Conservation (phyloP, 2,797 vertebrate genomes). For the Ptychadena robeensis region DNA sequence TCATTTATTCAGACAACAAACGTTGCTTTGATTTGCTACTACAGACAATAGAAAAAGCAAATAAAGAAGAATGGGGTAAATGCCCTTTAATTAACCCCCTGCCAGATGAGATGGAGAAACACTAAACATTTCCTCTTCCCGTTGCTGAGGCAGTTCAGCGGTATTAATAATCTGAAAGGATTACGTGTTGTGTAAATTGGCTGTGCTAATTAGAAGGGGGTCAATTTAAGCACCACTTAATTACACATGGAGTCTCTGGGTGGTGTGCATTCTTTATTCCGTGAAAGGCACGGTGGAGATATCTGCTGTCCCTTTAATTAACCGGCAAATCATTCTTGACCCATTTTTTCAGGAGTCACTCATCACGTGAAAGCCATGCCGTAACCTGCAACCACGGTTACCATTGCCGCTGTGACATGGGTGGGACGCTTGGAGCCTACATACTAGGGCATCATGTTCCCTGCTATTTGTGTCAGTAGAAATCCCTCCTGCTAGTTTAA, state of each 20-base stretch:
- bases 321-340: slow-evolving; percentile 68
- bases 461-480: slow-evolving; percentile 66
- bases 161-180: slow-evolving; percentile 74
- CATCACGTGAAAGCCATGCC: slow-evolving; percentile 68
- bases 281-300: slow-evolving; percentile 69
- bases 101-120: neutral
- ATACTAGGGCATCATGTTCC: slow-evolving; percentile 60
- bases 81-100: neutral
- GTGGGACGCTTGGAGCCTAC: slow-evolving; percentile 63
- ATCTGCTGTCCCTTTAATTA: slow-evolving; percentile 74
- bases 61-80: neutral
- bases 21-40: too few relatives aligned
- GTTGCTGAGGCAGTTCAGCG: slow-evolving; percentile 66
- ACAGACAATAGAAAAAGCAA: neutral
- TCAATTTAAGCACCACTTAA: slow-evolving; percentile 78
- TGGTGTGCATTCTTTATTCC: slow-evolving; percentile 73
- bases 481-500: slow-evolving; percentile 64
- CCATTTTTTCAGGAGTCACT: slow-evolving; percentile 54
- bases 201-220: slow-evolving; percentile 75
- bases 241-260: slow-evolving; percentile 73
- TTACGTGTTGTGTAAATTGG: slow-evolving; percentile 74
- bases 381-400: slow-evolving; percentile 67
- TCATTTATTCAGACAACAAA: too few relatives aligned
- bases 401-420: slow-evolving; percentile 42
- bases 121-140: neutral